Evolutionary conservation across 2,888 invertebrate genomes (phyloP).

Genomic region (Brachyopa scutellaris): DNA sequence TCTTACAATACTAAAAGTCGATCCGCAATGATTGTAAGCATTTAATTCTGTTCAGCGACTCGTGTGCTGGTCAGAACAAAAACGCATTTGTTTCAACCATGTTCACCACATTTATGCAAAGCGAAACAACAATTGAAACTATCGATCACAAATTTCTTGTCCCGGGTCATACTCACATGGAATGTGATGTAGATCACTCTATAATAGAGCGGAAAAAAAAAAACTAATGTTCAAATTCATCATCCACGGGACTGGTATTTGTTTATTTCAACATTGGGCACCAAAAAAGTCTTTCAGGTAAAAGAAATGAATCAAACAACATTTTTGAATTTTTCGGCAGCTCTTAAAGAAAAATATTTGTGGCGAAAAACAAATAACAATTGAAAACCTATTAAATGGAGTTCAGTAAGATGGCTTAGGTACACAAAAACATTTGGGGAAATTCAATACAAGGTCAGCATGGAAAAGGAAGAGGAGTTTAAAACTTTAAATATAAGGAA

Average conservation of each 20-base stretch:
- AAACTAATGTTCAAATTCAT: constrained; percentile 1
- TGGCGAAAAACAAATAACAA: constrained; percentile 9
- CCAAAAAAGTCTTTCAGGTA: neutral
- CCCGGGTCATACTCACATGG: constrained; percentile 10
- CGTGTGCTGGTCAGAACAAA: constrained; percentile 33
- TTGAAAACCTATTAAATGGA: neutral
- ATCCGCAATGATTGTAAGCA: constrained; percentile 33
- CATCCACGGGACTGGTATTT: too few species aligned
- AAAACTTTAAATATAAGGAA: too few species aligned
- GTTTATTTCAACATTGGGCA: neutral
- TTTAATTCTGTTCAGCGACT: constrained; percentile 24
- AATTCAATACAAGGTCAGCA: too few species aligned
- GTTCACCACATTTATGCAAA: constrained; percentile 36
- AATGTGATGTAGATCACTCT: too few species aligned
- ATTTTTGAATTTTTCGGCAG: neutral
- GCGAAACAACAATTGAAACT: constrained; percentile 16
- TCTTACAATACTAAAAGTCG: constrained; percentile 60
- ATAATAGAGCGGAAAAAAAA: too few species aligned
- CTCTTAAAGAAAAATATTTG: neutral
- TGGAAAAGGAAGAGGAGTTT: too few species aligned
- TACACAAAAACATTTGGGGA: too few species aligned
- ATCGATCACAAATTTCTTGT: constrained; percentile 12
- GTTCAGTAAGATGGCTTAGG: neutral
- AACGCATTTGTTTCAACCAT: constrained; percentile 35
- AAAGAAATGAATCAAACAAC: neutral